These are phyloP conservation scores for Idris sp. DNA, from an alignment of 1,140 invertebrate genomes.

Conservation along the genomic window DNA sequence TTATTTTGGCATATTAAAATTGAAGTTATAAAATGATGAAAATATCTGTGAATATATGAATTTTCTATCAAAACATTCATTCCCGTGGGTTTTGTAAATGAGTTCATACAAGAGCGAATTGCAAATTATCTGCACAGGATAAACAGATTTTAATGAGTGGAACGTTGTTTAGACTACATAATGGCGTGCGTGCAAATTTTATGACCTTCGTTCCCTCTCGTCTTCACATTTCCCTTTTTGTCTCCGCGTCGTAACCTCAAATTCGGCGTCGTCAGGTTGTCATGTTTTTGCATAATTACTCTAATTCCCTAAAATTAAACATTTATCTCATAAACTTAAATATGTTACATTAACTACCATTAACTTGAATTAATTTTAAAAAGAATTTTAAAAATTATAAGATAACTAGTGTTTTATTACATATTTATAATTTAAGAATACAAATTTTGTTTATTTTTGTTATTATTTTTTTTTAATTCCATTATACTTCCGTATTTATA, in stretches of 20 bases:
- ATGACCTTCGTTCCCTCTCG: constrained; percentile 41
- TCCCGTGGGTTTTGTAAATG: constrained; percentile 10
- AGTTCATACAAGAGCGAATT: constrained; percentile 21
- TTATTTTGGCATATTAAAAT: too few species aligned
- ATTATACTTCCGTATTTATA: constrained; percentile 6
- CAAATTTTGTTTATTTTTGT: too few species aligned
- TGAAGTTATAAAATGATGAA: too few species aligned
- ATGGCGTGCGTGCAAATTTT: constrained; percentile 63
- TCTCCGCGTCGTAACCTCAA: constrained; percentile 34
- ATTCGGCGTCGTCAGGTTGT: constrained; percentile 32
- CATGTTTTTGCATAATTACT: constrained; percentile 21
- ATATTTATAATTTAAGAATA: too few species aligned
- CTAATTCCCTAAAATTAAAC: background rate
- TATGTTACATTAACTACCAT: too few species aligned
- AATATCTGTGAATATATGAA: constrained; percentile 13
- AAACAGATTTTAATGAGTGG: constrained; percentile 70
- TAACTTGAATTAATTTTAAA: too few species aligned
- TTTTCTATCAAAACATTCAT: constrained; percentile 16
- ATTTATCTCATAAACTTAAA: background rate
- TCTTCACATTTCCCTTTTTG: constrained; percentile 53
- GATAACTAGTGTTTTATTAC: too few species aligned
- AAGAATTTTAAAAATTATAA: too few species aligned
- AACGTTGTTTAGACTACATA: constrained; percentile 63
- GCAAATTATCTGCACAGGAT: constrained; percentile 55
- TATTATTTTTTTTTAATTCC: too few species aligned